Percentiles rank a stretch among this genome's conserved stretches.
These are phyloP conservation scores for Sphaerophoria rueppellii DNA, from an alignment of 2,888 invertebrate species.

Conservation along the genomic window DNA sequence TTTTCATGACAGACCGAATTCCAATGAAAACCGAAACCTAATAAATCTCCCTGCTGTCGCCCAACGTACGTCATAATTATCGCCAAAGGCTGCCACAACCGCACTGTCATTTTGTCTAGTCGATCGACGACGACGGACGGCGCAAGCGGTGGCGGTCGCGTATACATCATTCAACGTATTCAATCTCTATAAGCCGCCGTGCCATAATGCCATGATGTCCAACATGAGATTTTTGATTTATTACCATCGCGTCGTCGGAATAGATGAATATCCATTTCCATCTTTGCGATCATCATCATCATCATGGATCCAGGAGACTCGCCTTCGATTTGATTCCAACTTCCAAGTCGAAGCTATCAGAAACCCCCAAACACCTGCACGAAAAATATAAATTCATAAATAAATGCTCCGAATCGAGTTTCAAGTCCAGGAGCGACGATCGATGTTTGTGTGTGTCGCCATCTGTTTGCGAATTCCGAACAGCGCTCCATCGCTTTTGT, in stretches of 20 bases:
- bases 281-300: constrained; percentile 13
- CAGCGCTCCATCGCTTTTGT: constrained; percentile 53
- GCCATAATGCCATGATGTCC: constrained; percentile 51
- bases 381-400: background rate
- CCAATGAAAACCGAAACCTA: constrained; percentile 33
- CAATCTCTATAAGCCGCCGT: constrained; percentile 62
- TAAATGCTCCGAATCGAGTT: background rate
- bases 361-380: constrained; percentile 32
- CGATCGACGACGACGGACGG: background rate
- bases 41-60: constrained; percentile 60
- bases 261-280: constrained; percentile 61
- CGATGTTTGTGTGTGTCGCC: constrained; percentile 12
- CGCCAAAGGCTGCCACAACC: constrained; percentile 38
- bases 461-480: constrained; percentile 59
- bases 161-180: background rate
- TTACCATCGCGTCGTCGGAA: constrained; percentile 32
- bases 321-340: background rate
- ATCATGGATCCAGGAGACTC: constrained; percentile 18
- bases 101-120: background rate
- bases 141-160: constrained; percentile 34
- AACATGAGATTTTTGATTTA: constrained; percentile 71
- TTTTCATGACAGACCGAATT: constrained; percentile 12
- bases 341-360: background rate
- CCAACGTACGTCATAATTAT: constrained; percentile 68
- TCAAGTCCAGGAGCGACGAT: too few relatives aligned